Evolutionary conservation across 2,113 vertebrate genomes (phyloP).

Genomic region (Sinocyclocheilus grahami): DNA sequence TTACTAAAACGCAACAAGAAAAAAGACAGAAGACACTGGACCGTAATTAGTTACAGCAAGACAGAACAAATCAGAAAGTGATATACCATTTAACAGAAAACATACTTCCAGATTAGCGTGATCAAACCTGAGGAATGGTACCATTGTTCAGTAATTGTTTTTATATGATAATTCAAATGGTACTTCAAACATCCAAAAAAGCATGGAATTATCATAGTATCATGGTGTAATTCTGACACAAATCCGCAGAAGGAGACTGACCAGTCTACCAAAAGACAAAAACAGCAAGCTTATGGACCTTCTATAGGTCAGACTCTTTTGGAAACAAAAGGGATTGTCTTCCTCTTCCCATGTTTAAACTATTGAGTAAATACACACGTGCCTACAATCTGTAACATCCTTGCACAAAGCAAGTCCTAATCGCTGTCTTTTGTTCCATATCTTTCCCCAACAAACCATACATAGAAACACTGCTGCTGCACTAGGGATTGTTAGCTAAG

Average conservation of each 20-base stretch:
- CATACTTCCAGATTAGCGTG: neutral
- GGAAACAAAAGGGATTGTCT: neutral
- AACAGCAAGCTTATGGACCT: neutral
- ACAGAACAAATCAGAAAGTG: neutral
- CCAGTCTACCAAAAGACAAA: neutral
- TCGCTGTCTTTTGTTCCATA: neutral
- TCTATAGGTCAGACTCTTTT: neutral
- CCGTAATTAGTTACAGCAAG: neutral
- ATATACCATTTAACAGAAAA: neutral
- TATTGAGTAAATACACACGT: neutral
- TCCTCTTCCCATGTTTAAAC: neutral
- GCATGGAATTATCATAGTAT: too few species aligned
- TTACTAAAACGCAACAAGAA: neutral
- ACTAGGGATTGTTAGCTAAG: slow-evolving; percentile 31
- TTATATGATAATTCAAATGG: neutral
- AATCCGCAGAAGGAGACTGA: too few species aligned
- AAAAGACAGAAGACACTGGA: neutral
- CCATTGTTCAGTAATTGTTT: too few species aligned
- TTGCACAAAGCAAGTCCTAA: slow-evolving; percentile 7
- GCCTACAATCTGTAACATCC: neutral
- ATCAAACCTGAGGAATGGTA: neutral
- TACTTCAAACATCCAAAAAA: neutral
- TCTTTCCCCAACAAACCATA: slow-evolving; percentile 35
- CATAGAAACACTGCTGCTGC: slow-evolving; percentile 25
- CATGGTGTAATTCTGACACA: too few species aligned